Percentiles rank a stretch among this genome's conserved stretches.
Conservation (phyloP, 1,140 invertebrate genomes). For the Drosophila bocqueti region DNA sequence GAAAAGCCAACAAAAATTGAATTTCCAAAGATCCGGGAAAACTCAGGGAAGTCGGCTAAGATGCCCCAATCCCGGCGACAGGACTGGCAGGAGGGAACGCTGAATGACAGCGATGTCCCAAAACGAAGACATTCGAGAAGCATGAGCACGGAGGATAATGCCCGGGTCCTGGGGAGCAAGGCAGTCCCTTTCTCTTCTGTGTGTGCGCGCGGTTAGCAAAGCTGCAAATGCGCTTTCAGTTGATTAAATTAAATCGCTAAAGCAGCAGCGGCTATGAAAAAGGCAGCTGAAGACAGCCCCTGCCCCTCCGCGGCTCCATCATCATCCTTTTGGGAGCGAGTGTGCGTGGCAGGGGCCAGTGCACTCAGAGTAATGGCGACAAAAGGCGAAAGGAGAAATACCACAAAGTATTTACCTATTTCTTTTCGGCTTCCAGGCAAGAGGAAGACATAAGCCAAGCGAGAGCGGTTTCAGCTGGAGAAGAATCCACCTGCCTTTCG, state of each 20-base stretch:
- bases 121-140: conserved; percentile 58
- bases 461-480: conserved; percentile 19
- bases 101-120: conserved; percentile 63
- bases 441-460: conserved; percentile 37
- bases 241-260: conserved; percentile 85
- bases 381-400: conserved; percentile 53
- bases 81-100: conserved; percentile 6
- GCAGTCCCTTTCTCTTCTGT: conserved; percentile 19
- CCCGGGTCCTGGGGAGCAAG: conserved; percentile 4
- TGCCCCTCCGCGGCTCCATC: conserved; percentile 9
- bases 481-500: conserved; percentile 57
- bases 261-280: conserved; percentile 75
- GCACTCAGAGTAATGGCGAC: conserved; percentile 78
- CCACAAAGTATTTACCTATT: conserved; percentile 78
- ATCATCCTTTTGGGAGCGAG: conserved; percentile 26
- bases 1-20: conserved; percentile 32
- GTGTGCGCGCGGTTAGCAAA: conserved; percentile 60
- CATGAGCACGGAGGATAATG: conserved; percentile 42
- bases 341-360: conserved; percentile 55
- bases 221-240: conserved; percentile 84
- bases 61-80: conserved; percentile 19
- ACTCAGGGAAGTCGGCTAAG: conserved; percentile 12
- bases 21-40: conserved; percentile 25
- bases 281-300: conserved; percentile 47
- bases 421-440: conserved; percentile 27